Evolutionary conservation across 2,888 invertebrate genomes (phyloP).

Genomic region (Parnassius apollo): DNA sequence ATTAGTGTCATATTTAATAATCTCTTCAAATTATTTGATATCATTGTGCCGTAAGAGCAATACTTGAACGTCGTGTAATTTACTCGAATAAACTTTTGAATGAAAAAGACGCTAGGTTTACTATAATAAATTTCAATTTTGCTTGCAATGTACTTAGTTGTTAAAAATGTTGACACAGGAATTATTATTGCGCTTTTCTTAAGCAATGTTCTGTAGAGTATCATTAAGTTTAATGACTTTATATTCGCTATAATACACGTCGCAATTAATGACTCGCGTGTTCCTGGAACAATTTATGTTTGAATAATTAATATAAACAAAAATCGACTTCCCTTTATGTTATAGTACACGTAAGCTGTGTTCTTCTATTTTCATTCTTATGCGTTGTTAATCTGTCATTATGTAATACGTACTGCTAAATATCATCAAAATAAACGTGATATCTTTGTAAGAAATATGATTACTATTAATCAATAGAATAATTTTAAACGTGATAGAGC

Average conservation of each 20-base stretch:
- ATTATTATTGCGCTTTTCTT: constrained; percentile 4
- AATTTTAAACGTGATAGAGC: too few species aligned
- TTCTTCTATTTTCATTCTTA: constrained; percentile 4
- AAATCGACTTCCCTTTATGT: neutral
- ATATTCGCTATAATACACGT: constrained; percentile 12
- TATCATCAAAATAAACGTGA: neutral
- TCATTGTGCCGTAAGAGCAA: too few species aligned
- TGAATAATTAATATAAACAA: constrained; percentile 12
- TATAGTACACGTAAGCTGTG: neutral
- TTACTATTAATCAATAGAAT: too few species aligned
- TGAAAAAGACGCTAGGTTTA: neutral
- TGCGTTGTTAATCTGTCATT: constrained; percentile 3
- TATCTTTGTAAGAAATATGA: too few species aligned
- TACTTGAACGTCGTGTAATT: too few species aligned
- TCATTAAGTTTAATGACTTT: constrained; percentile 25
- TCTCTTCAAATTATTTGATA: too few species aligned
- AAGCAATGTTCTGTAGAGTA: constrained; percentile 19
- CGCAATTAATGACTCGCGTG: constrained; percentile 19
- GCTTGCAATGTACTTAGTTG: neutral
- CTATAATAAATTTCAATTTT: neutral
- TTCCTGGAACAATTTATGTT: constrained; percentile 20
- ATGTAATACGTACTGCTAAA: neutral
- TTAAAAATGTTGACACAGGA: constrained; percentile 4
- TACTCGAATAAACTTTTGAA: too few species aligned
- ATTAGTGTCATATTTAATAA: too few species aligned